Conservation (phyloP, 2,888 invertebrate species). For the Gryllus longicercus region DNA sequence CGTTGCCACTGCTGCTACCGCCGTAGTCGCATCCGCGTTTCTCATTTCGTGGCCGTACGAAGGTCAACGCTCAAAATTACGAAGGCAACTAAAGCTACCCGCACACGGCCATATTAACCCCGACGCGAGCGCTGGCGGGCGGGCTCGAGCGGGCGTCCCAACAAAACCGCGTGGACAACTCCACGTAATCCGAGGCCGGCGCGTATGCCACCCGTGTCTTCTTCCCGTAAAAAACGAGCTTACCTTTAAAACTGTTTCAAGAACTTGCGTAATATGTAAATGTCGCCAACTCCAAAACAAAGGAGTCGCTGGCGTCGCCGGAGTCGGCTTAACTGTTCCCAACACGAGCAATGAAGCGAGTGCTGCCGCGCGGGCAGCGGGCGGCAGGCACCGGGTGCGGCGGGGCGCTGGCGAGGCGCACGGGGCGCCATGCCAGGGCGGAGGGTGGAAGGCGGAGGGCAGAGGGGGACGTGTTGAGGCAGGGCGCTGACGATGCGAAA, state of each 20-base stretch:
- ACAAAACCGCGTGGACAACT: constrained; percentile 17
- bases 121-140: not conserved
- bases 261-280: constrained; percentile 17
- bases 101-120: not conserved
- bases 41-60: no score
- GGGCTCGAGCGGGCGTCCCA: not conserved
- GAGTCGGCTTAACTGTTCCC: no score
- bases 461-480: no score
- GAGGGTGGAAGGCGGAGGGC: no score
- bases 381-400: no score
- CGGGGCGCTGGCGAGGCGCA: no score
- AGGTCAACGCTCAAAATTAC: not conserved
- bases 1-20: no score
- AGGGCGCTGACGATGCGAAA: no score
- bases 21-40: no score
- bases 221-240: not conserved
- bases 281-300: not conserved
- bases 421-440: no score
- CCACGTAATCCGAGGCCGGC: not conserved
- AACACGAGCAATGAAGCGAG: no score
- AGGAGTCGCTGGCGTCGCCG: not conserved
- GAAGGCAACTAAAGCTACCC: not conserved
- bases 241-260: constrained; percentile 1
- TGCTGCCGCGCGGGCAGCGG: no score
- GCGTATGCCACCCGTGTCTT: not conserved